Percentiles rank a stretch among this genome's conserved stretches.
phyloP scores from a whole-genome alignment of 2,797 vertebrate species.

The Betta splendens region DNA sequence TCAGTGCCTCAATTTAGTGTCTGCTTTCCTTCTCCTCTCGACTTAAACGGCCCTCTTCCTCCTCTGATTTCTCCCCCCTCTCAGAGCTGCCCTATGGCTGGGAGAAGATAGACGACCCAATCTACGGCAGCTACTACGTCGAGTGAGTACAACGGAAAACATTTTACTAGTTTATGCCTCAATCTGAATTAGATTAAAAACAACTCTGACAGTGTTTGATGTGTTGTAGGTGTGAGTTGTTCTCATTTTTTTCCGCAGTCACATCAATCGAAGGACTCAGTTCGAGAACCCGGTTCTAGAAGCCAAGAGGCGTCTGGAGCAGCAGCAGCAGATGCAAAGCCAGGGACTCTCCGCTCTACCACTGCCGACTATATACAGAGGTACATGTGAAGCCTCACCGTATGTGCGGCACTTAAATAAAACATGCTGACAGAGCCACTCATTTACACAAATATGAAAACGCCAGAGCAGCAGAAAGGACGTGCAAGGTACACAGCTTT shows the following conservation, averaged over 20 bases:
- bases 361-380: conserved; percentile 84
- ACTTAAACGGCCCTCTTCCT: conserved; percentile 55
- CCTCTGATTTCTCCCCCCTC: conserved; percentile 78
- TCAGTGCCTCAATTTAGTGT: conserved; percentile 57
- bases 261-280: conserved; percentile 99
- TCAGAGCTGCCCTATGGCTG: conserved; percentile 98
- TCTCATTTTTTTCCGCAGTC: conserved; percentile 89
- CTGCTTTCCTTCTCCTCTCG: conserved; percentile 46
- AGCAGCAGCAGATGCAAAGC: conserved; percentile 96
- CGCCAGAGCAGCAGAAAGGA: conserved; percentile 9
- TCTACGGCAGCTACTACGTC: conserved; percentile 98
- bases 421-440: conserved; percentile 8
- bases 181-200: conserved; percentile 41
- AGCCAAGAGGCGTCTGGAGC: conserved; percentile 97
- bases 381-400: conserved; percentile 38
- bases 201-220: neutral
- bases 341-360: conserved; percentile 94
- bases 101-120: conserved; percentile 98
- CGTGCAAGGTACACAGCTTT: neutral
- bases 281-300: conserved; percentile 99
- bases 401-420: conserved; percentile 1
- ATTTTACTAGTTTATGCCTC: conserved; percentile 31
- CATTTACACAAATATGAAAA: conserved; percentile 20
- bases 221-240: too few species aligned
- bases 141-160: conserved; percentile 86